Base-by-base conservation (phyloP, 2,797 vertebrate species). In the Aotus griseimembra region DNA sequence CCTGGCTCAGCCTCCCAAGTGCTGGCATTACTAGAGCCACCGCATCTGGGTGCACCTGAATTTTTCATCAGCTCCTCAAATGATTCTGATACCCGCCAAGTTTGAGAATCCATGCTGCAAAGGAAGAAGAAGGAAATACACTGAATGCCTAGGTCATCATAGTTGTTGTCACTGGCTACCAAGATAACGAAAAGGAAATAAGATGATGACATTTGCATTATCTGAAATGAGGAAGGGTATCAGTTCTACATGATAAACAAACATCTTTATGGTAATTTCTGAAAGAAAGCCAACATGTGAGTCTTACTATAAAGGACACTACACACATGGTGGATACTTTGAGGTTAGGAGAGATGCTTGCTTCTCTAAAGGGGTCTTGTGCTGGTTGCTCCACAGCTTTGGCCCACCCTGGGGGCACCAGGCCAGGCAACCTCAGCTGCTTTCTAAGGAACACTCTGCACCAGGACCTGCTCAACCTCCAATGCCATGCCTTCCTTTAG, bases 221-320 rank as follows among this genome's bases (percentile, higher is more conserved):
- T 94, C 88, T 64, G 70, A 94, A 93, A 93, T 50, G 72, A 96
- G 36, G 87, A 92, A 93, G n/a, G 9, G 17, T 33, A 36, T 82
- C 64, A 20, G n/a, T 55, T 83, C 93, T 58, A 88, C 67, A 87
- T 22, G 52, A 80, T 3, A 92, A n/a, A 70, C 26, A 91, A 39
- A 87, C 24, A 44, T 80, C 57, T 72, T 86, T 33, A 12, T 17
- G 15, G 22, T 77, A 44, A 72, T 81, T 88, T 92, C 48, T 36
- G 33, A 77, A 92, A 84, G 80, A 50, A 92, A 81, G 52, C 28
- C 57, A 26, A 82, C n/a, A 1, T 33, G 1, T 39, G 36, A 20
- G 19, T 39, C 75, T 55, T 64, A 7, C 83, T 55, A 48, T 41
- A 50, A 30, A 76, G 76, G 72, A 57, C 1, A 8, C 24, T 41